Evolutionary conservation across 2,797 vertebrate genomes (phyloP), one percentile per base, ranked within the genome.

Genomic region (Scolopax bukidnonensis): DNA sequence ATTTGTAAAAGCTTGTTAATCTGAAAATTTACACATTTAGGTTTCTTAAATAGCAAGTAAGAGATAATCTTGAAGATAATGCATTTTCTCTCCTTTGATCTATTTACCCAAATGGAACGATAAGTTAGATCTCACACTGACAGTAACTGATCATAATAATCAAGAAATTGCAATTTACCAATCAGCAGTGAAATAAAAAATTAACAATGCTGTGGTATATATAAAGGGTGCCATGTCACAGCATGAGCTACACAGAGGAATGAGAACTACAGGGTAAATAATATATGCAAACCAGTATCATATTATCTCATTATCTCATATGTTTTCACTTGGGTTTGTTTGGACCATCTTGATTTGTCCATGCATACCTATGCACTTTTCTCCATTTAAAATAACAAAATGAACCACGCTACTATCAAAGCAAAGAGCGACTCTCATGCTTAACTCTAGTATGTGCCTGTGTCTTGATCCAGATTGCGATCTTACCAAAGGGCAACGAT

Each of bases 381-480:
- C 20, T 12, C 5, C 36, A 20, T 53, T 20, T 12, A 63, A 63
- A 38, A 13, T 36, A 67, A 47, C 9, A 12, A 78, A 92, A 73
- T 25, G 1, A 87, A 59, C 21, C 0, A 0, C 48, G 48, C 9
- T 8, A 32, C 16, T 71, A 7, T 13, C 20, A 64, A 84, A 67
- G 11, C n/a, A 54, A 84, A 69, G 19, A 57, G 6, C 5, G 63
- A 21, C 4, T 64, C 4, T 32, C 6, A 14, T 18, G 6, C 12
- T 59, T 88, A 53, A 57, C 33, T 77, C 8, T 8, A 1, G 36
- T 50, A 25, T 18, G 1, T 51, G 10, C 14, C 13, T 32, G 3
- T 63, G 12, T 75, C 16, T 65, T 48, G 9, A 54, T 10, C 2
- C 47, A 53, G 6, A 61, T 74, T 47, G 19, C 3, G 2, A 16